Evolutionary conservation across 37 sponge, comb jelly and placozoan genomes (phyloP).

Genomic region (Mnemiopsis leidyi): DNA sequence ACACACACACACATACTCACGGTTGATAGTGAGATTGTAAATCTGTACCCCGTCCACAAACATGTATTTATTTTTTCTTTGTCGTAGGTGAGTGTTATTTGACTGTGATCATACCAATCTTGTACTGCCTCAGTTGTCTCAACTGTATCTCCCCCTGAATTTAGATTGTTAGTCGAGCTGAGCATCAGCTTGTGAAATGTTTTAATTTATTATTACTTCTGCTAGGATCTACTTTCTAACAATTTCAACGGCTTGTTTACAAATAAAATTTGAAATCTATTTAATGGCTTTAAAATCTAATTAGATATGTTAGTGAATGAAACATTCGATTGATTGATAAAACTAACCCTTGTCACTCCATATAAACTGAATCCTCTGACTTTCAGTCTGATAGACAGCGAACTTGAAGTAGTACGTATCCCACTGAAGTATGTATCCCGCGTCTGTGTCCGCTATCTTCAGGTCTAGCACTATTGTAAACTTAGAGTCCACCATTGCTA

Average conservation of each 20-base stretch:
- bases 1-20: too few species aligned
- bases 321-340: not conserved
- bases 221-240: too few species aligned
- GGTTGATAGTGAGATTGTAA: not conserved
- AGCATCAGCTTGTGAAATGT: too few species aligned
- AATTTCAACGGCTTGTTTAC: too few species aligned
- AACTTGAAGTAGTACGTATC: slow-evolving; percentile 47
- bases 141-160: slow-evolving; percentile 19
- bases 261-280: too few species aligned
- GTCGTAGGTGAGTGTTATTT: not conserved
- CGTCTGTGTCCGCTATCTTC: slow-evolving; percentile 20
- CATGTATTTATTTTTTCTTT: not conserved
- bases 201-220: too few species aligned
- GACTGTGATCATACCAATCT: not conserved
- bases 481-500: slow-evolving; percentile 1
- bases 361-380: not conserved
- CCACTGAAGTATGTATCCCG: slow-evolving; percentile 39
- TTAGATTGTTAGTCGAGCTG: too few species aligned
- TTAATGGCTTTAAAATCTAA: too few species aligned
- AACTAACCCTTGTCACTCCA: slow-evolving; percentile 9
- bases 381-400: not conserved
- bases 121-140: not conserved
- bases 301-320: too few species aligned
- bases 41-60: not conserved
- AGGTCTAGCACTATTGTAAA: slow-evolving; percentile 19